These are phyloP conservation scores for Anseranas semipalmata DNA, from an alignment of 2,113 vertebrate species.

Conservation along the genomic window DNA sequence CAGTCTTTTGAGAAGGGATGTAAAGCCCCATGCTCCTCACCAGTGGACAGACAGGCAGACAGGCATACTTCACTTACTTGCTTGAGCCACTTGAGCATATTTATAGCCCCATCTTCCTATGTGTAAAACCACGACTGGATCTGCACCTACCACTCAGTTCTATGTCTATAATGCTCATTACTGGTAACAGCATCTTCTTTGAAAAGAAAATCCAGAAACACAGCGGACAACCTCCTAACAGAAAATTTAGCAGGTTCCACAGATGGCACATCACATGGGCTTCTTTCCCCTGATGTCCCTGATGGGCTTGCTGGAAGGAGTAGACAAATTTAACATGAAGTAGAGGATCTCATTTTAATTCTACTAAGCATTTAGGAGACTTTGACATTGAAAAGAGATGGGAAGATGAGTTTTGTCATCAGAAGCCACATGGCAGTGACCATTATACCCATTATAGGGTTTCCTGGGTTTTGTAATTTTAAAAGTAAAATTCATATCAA, in stretches of 20 bases:
- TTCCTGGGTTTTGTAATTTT: background rate
- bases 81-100: background rate
- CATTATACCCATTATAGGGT: background rate
- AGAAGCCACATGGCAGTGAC: background rate
- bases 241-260: background rate
- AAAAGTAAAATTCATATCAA: background rate
- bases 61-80: background rate
- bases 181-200: background rate
- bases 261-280: fast-evolving
- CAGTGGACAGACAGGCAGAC: background rate
- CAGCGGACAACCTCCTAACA: background rate
- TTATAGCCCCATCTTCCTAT: background rate
- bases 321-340: background rate
- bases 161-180: background rate
- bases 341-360: background rate
- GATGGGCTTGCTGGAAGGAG: background rate
- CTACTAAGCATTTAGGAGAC: background rate
- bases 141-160: background rate
- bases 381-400: background rate
- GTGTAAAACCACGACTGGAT: background rate
- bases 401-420: background rate
- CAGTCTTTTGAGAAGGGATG: background rate
- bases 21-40: background rate
- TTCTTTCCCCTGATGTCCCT: background rate
- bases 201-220: background rate